phyloP scores from a whole-genome alignment of 2,888 invertebrate species.

The Helicoverpa assulta region DNA sequence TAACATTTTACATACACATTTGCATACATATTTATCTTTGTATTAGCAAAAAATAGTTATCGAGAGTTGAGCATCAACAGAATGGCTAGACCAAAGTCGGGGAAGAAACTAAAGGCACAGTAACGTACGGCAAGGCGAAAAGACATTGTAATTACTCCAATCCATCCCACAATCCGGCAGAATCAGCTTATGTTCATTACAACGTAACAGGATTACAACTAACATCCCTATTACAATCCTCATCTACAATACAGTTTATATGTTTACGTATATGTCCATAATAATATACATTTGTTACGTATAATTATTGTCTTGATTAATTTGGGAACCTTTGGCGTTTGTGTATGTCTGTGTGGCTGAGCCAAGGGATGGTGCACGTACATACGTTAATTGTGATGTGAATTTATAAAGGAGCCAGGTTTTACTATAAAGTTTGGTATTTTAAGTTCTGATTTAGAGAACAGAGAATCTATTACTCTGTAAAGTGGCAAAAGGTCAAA shows the following conservation, averaged over 20 bases:
- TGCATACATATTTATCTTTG: too few relatives aligned
- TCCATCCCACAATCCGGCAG: conserved; percentile 14
- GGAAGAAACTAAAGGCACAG: too few relatives aligned
- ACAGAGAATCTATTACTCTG: too few relatives aligned
- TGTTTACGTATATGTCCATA: conserved; percentile 4
- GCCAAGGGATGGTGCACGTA: too few relatives aligned
- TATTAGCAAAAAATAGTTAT: too few relatives aligned
- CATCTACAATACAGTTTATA: conserved; percentile 41
- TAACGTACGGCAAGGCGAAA: too few relatives aligned
- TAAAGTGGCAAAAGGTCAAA: too few relatives aligned
- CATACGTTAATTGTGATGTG: not conserved
- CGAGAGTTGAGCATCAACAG: too few relatives aligned
- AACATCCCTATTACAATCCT: conserved; percentile 27
- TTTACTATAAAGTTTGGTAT: not conserved
- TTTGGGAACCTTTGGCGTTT: conserved; percentile 18
- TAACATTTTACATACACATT: too few relatives aligned
- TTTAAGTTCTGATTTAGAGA: not conserved
- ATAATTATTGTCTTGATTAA: conserved; percentile 27
- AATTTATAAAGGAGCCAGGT: not conserved
- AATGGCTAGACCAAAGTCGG: too few relatives aligned
- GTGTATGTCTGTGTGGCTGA: conserved; percentile 14
- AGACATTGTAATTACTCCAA: conserved; percentile 3
- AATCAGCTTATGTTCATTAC: conserved; percentile 53
- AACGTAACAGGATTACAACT: conserved; percentile 24
- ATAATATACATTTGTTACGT: too few relatives aligned